Conservation (phyloP, 1,140 invertebrate genomes). For the Drosophila subpulchrella region DNA sequence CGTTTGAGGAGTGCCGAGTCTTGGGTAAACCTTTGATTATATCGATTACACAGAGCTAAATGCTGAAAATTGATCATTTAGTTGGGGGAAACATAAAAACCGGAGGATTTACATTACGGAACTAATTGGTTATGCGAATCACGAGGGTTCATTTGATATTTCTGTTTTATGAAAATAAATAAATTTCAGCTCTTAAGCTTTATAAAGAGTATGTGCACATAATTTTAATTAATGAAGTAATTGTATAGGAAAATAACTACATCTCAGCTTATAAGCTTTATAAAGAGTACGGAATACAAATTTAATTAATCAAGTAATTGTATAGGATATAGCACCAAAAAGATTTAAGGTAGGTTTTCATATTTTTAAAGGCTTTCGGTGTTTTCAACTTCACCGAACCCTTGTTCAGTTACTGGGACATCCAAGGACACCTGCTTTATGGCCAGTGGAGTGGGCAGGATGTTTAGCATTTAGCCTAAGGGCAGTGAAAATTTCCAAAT, state of each 20-base stretch:
- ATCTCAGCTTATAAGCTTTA: no score
- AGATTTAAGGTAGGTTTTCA: not conserved
- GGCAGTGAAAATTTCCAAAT: slow-evolving; percentile 23
- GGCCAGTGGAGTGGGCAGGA: no score
- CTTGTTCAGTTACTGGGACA: no score
- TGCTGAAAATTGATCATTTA: slow-evolving; percentile 27
- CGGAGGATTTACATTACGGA: not conserved
- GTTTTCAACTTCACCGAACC: not conserved
- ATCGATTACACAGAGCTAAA: slow-evolving; percentile 35
- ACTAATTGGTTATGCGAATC: not conserved
- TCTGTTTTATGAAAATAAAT: no score
- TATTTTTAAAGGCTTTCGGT: not conserved
- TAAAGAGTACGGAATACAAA: no score
- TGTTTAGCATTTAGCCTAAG: slow-evolving; percentile 4
- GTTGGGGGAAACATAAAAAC: not conserved
- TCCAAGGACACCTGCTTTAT: slow-evolving; percentile 1
- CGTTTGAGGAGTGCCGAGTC: not conserved
- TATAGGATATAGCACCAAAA: no score
- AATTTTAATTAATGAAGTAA: no score
- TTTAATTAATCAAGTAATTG: no score
- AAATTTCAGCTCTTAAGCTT: no score
- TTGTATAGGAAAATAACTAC: no score
- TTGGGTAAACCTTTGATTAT: slow-evolving; percentile 38
- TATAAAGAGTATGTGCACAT: no score
- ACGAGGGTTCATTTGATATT: no score